Percentiles rank a stretch among this genome's conserved stretches.
Evolutionary conservation across 2,797 vertebrate genomes (phyloP).

Genomic region (Halcyon leucocephala): DNA sequence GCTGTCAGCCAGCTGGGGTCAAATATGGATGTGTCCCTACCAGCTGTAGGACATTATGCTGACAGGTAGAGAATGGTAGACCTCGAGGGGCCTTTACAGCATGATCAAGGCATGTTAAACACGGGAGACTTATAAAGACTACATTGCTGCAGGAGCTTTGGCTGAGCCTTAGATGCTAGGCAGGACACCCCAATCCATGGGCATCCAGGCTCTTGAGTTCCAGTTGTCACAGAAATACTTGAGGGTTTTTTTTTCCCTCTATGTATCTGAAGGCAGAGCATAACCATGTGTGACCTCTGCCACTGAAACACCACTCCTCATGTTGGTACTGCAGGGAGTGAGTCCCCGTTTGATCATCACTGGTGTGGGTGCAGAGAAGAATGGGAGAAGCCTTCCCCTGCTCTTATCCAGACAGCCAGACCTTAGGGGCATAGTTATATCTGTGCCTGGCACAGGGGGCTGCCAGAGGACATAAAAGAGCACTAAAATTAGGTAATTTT

Average conservation of each 20-base stretch:
- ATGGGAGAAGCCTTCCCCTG: not conserved
- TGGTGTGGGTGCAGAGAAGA: not conserved
- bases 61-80: not conserved
- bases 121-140: not conserved
- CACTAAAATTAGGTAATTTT: conserved; percentile 38
- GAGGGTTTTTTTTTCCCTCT: not conserved
- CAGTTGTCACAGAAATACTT: not conserved
- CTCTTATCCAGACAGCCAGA: not conserved
- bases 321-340: not conserved
- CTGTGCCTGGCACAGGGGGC: not conserved
- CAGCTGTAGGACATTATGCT: not conserved
- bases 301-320: not conserved
- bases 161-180: not conserved
- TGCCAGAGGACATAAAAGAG: not conserved
- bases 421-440: not conserved
- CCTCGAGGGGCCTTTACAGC: not conserved
- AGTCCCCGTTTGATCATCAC: not conserved
- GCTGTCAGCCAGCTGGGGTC: not conserved
- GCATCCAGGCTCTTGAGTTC: not conserved
- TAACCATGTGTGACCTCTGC: not conserved
- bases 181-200: not conserved
- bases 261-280: not conserved
- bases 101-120: not conserved
- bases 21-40: not conserved
- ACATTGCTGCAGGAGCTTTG: not conserved